Evolutionary conservation across 2,797 vertebrate genomes (phyloP), one percentile per base, ranked within the genome.

Genomic region (Odontamblyopus lacepedii): DNA sequence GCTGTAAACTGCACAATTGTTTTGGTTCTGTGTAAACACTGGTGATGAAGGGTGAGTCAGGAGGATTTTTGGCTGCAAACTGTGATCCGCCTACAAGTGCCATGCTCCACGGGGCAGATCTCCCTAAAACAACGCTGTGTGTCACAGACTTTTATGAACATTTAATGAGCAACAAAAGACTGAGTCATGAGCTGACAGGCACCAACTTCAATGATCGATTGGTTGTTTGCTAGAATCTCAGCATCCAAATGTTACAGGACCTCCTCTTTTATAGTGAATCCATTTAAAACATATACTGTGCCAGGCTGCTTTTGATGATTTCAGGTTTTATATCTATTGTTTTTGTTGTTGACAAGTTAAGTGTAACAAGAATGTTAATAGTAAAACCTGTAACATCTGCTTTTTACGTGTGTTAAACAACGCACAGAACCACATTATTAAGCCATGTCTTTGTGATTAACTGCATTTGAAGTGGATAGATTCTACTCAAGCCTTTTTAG

Each of bases 21-120:
- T 75, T 50, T 84, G 77, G 76, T 68, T 72, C 53, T 56, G 77
- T 77, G 69, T 69, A 77, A 83, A 77, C 73, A 74, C 85, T 83
- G 83, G 80, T 74, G 72, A 75, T 78, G 59, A 32, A 57, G 80
- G 71, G 78, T 86, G 81, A 87, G 82, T 89, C 85, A 87, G 70
- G 80, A 72, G 67, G 81, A 83, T 74, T 85, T 87, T 78, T 57
- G 84, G 79, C 75, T 78, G 77, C 59, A 70, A 76, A 84, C 81
- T 82, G 79, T 87, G 73, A 55, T 35, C 69, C 85, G 27, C 88
- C 83, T 79, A 85, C 88, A 9, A 71, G 72, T 69, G 84, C 71
- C 70, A 50, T 77, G 73, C 59, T 78, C 75, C 53, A 16, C 69
- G 68, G 44, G 35, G 70, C 72, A 68, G 67, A 56, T 73, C 77